Evolutionary conservation across 2,888 invertebrate genomes (phyloP).

Genomic region (Ecliptopera silaceata): DNA sequence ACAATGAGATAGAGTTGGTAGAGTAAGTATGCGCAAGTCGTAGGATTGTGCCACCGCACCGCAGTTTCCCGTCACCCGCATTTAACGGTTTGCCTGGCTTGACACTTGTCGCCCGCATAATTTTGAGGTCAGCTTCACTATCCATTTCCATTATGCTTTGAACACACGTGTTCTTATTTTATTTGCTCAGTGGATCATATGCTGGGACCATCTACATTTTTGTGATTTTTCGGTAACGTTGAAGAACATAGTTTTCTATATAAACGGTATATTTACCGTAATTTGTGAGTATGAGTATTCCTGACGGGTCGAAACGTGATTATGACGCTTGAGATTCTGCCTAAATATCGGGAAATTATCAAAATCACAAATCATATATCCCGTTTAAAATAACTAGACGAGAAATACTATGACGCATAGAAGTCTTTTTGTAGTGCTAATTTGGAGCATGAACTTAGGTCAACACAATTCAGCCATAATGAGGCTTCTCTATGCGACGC

Average conservation of each 20-base stretch:
- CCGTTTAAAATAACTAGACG: too few species aligned
- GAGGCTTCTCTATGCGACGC: too few species aligned
- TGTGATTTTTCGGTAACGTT: too few species aligned
- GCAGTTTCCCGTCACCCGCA: conserved; percentile 52
- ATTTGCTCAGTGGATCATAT: background rate
- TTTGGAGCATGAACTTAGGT: background rate
- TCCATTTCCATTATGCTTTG: conserved; percentile 17
- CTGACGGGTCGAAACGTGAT: too few species aligned
- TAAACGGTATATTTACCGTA: too few species aligned
- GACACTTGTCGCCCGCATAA: conserved; percentile 39
- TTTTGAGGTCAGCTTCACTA: conserved; percentile 35
- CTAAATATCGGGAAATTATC: too few species aligned
- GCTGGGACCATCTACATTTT: background rate
- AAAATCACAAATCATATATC: too few species aligned
- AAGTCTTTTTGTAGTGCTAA: background rate
- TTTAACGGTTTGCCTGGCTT: conserved; percentile 37
- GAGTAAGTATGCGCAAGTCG: conserved; percentile 28
- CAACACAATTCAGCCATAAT: background rate
- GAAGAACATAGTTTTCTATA: too few species aligned
- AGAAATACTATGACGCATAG: background rate
- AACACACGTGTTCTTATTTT: conserved; percentile 17
- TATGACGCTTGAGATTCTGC: too few species aligned
- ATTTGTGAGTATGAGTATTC: too few species aligned
- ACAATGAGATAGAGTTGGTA: conserved; percentile 20
- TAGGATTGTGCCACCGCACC: conserved; percentile 23